phyloP scores from a whole-genome alignment of 2,113 vertebrate genomes.

The Cebus imitator region DNA sequence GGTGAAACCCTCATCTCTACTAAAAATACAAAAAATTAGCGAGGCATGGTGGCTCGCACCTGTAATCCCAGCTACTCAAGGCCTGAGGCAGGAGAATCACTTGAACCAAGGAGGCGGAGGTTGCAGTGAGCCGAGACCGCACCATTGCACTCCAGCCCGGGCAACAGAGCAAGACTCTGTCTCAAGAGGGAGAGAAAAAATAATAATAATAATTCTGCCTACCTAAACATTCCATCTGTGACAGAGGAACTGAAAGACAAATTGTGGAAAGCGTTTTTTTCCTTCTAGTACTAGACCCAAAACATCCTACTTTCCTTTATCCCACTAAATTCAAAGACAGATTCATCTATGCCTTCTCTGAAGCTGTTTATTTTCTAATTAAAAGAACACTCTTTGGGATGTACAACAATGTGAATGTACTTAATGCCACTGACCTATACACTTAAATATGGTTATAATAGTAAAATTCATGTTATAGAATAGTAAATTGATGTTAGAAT shows the following conservation, averaged over 20 bases:
- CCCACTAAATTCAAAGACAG: not conserved
- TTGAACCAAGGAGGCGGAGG: too few species aligned
- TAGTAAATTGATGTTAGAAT: too few species aligned
- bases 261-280: not conserved
- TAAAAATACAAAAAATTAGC: too few species aligned
- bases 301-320: not conserved
- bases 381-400: not conserved
- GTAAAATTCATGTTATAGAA: too few species aligned
- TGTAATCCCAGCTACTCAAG: too few species aligned
- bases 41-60: rapidly evolving
- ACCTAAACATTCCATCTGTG: not conserved
- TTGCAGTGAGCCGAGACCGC: too few species aligned
- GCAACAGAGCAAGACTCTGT: too few species aligned
- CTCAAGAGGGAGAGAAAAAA: too few species aligned
- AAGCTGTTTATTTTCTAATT: not conserved
- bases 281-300: not conserved
- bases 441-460: not conserved
- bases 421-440: not conserved
- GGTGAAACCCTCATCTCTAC: too few species aligned
- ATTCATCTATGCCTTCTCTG: not conserved
- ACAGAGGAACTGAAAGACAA: not conserved
- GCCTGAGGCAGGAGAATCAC: too few species aligned
- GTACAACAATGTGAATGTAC: not conserved
- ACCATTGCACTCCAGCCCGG: too few species aligned
- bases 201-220: not conserved